phyloP scores from a whole-genome alignment of 2,888 invertebrate species.

The Ametastegia equiseti region DNA sequence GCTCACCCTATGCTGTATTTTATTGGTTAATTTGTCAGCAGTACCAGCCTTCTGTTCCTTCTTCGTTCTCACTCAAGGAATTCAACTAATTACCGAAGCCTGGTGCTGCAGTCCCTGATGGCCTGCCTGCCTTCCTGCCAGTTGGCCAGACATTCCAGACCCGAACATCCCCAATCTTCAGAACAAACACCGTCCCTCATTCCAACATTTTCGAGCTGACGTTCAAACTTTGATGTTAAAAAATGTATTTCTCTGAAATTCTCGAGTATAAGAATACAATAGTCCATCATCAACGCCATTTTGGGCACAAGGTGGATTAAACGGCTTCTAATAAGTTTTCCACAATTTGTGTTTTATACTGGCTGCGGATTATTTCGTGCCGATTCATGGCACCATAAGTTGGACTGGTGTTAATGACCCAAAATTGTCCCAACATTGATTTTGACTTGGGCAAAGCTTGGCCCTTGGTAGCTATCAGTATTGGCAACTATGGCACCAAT shows the following conservation, averaged over 20 bases:
- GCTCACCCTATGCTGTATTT: slow-evolving; percentile 8
- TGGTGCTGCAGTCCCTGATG: slow-evolving; percentile 25
- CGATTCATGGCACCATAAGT: too few relatives aligned
- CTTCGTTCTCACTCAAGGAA: slow-evolving; percentile 4
- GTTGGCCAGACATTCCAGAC: slow-evolving; percentile 31
- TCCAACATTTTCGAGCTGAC: not conserved
- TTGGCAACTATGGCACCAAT: too few relatives aligned
- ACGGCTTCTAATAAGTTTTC: not conserved
- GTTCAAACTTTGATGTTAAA: not conserved
- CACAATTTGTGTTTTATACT: not conserved
- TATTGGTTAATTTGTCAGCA: slow-evolving; percentile 51
- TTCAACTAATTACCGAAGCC: slow-evolving; percentile 50
- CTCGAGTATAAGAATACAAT: not conserved
- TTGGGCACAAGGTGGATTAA: not conserved
- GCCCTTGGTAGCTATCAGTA: too few relatives aligned
- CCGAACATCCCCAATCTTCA: not conserved
- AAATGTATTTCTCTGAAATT: not conserved
- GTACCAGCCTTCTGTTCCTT: not conserved
- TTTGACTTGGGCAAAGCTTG: too few relatives aligned
- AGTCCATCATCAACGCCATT: not conserved
- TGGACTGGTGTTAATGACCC: too few relatives aligned
- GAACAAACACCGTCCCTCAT: not conserved
- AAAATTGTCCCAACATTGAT: too few relatives aligned
- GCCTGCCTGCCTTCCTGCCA: not conserved
- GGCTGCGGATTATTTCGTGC: too few relatives aligned